Percentiles rank a stretch among this genome's conserved stretches.
These are phyloP conservation scores for human (Homo sapiens) DNA, from an alignment of 2,113 vertebrate species.

Conservation along the genomic window DNA sequence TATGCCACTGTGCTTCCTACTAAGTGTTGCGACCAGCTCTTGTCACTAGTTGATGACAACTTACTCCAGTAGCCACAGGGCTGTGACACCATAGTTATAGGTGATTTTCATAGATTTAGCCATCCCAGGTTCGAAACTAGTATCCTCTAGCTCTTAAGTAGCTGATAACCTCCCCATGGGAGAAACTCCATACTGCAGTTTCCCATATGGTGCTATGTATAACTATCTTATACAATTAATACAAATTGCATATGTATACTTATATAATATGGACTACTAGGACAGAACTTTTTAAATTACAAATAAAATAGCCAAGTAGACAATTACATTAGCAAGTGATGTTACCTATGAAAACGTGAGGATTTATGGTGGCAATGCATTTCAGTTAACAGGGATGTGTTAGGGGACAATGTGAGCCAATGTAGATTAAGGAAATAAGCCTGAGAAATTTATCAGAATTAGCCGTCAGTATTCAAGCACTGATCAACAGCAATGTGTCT, in stretches of 20 bases:
- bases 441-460: background rate
- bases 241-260: background rate
- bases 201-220: background rate
- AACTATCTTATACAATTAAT: background rate
- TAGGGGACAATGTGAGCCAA: background rate
- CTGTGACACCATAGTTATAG: fast-evolving
- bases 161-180: background rate
- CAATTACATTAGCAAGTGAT: background rate
- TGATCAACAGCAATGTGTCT: background rate
- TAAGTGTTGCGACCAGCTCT: background rate
- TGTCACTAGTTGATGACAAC: background rate
- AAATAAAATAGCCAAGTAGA: background rate
- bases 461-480: background rate
- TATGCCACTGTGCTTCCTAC: background rate
- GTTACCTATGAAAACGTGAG: background rate
- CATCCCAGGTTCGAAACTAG: background rate
- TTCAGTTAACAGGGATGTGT: background rate
- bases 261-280: fast-evolving
- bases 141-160: background rate
- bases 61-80: too few species aligned
- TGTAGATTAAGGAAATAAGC: background rate
- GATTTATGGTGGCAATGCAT: background rate
- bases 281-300: background rate
- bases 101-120: background rate
- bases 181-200: background rate